These are phyloP conservation scores for Volucella zonaria DNA, from an alignment of 2,888 invertebrate genomes.

Conservation along the genomic window DNA sequence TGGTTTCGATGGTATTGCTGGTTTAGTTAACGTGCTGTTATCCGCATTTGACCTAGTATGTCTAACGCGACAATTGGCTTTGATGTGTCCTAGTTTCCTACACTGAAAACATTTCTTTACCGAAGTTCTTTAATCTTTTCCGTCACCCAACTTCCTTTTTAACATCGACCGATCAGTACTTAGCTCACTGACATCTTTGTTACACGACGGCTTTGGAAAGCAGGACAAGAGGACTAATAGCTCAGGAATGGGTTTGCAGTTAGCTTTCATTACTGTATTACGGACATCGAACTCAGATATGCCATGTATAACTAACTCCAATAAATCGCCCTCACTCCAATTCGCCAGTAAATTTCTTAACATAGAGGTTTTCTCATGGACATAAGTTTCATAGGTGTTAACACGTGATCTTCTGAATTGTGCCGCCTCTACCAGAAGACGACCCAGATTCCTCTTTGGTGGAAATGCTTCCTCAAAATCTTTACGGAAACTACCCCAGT, in stretches of 20 bases:
- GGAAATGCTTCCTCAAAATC: conserved; percentile 35
- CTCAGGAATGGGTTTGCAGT: conserved; percentile 36
- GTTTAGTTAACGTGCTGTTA: conserved; percentile 18
- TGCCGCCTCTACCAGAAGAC: conserved; percentile 24
- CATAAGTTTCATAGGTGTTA: conserved; percentile 26
- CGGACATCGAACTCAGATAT: conserved; percentile 26
- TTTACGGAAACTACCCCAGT: conserved; percentile 8
- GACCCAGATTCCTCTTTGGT: conserved; percentile 29
- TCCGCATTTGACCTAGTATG: not conserved
- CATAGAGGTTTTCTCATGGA: conserved; percentile 24
- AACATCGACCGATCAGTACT: conserved; percentile 6
- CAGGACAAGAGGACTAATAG: conserved; percentile 30
- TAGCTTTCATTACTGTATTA: conserved; percentile 37
- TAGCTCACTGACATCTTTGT: not conserved
- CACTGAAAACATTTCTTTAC: conserved; percentile 41
- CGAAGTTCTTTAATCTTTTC: conserved; percentile 18
- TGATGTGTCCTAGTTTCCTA: conserved; percentile 34
- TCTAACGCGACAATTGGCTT: conserved; percentile 35
- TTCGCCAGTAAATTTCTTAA: conserved; percentile 21
- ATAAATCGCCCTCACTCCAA: conserved; percentile 19
- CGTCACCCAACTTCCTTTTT: conserved; percentile 42
- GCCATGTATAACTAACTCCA: conserved; percentile 29
- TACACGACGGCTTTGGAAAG: conserved; percentile 13
- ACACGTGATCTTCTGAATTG: conserved; percentile 30
- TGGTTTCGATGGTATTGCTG: conserved; percentile 10